Conservation (phyloP, 1,140 invertebrate species). For the Cherax destructor region DNA sequence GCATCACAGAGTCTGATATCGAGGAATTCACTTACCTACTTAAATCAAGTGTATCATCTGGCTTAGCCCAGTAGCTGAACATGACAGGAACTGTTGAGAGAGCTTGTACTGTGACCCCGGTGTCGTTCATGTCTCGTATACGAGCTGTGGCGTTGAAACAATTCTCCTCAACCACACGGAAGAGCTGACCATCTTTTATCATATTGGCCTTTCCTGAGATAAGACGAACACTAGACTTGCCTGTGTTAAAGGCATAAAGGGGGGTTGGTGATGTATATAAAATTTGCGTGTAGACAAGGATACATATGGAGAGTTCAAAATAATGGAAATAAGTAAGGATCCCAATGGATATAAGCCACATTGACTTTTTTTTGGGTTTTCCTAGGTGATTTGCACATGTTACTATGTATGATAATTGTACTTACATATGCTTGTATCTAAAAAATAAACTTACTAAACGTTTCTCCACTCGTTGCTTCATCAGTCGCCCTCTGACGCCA, state of each 20-base stretch:
- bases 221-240: background rate
- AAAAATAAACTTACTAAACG: too few relatives aligned
- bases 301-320: too few relatives aligned
- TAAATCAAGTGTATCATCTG: slow-evolving; percentile 78
- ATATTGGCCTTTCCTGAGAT: slow-evolving; percentile 76
- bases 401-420: too few relatives aligned
- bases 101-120: slow-evolving; percentile 79
- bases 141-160: slow-evolving; percentile 78
- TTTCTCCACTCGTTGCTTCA: too few relatives aligned
- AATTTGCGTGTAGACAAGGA: background rate
- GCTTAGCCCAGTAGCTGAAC: slow-evolving; percentile 82
- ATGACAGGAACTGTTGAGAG: slow-evolving; percentile 83
- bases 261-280: background rate
- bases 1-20: too few relatives aligned
- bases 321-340: too few relatives aligned
- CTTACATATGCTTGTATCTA: too few relatives aligned
- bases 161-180: slow-evolving; percentile 79
- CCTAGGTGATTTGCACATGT: too few relatives aligned
- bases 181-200: slow-evolving; percentile 80
- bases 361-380: too few relatives aligned
- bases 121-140: slow-evolving; percentile 77
- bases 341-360: too few relatives aligned
- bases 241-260: background rate
- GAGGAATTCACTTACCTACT: slow-evolving; percentile 72
- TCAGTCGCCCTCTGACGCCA: too few relatives aligned